phyloP scores from a whole-genome alignment of 1,140 invertebrate species.

The Heliothis subflexa region DNA sequence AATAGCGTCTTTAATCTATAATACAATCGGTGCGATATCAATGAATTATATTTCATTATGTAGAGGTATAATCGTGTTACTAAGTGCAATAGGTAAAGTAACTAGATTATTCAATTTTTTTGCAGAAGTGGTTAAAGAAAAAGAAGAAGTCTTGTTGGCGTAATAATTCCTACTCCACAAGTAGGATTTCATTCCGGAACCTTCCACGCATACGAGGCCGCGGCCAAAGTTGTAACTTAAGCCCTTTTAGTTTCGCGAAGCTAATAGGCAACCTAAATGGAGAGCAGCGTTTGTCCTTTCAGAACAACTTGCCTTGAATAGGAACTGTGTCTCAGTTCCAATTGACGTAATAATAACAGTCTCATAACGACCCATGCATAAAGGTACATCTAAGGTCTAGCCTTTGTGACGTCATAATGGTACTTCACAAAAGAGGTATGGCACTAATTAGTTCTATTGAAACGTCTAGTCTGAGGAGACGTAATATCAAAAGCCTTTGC shows the following conservation, averaged over 20 bases:
- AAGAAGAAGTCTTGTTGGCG: neutral
- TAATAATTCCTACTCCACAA: neutral
- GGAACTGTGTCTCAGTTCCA: slow-evolving; percentile 19
- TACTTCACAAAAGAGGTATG: neutral
- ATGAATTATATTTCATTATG: too few species aligned
- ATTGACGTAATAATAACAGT: slow-evolving; percentile 24
- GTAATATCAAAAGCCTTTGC: neutral
- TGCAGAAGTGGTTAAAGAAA: too few species aligned
- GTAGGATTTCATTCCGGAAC: neutral
- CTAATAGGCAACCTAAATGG: slow-evolving; percentile 1
- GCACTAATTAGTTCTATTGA: slow-evolving; percentile 2
- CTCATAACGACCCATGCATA: slow-evolving; percentile 8
- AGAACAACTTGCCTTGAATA: slow-evolving; percentile 30
- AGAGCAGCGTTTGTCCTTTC: slow-evolving; percentile 14
- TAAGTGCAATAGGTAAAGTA: too few species aligned
- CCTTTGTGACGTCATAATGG: slow-evolving; percentile 5
- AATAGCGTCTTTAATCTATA: too few species aligned
- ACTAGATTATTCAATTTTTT: too few species aligned
- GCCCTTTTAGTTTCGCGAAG: neutral
- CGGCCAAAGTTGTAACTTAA: neutral
- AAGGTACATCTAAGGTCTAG: neutral
- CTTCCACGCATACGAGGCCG: slow-evolving; percentile 1
- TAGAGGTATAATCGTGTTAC: too few species aligned
- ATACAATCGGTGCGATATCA: too few species aligned
- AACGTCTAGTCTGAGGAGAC: neutral